Conservation (phyloP, 2,113 vertebrate genomes). For the Sakesphorus luctuosus region DNA sequence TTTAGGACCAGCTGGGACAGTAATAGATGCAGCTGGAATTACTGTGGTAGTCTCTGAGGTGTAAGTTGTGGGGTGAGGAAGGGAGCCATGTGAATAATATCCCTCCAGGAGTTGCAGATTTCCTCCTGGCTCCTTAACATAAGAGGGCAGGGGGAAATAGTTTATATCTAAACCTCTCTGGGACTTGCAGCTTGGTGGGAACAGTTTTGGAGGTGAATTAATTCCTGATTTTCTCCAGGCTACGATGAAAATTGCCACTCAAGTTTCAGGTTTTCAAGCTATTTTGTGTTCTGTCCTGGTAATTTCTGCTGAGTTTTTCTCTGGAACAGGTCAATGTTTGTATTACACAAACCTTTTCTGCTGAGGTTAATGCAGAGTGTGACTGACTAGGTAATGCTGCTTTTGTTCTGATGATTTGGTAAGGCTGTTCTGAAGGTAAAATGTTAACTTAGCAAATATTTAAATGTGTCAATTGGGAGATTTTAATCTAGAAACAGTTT, state of each 20-base stretch:
- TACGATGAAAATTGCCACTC: not conserved
- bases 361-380: not conserved
- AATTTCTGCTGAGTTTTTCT: not conserved
- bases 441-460: not conserved
- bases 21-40: not conserved
- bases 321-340: not conserved
- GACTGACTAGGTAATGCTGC: not conserved
- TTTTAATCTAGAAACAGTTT: conserved; percentile 12
- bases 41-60: not conserved
- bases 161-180: not conserved
- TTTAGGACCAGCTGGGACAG: not conserved
- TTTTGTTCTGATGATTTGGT: not conserved
- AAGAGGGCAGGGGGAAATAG: not conserved
- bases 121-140: not conserved
- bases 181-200: not conserved
- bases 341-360: not conserved
- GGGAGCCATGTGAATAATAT: accelerated
- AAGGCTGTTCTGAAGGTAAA: not conserved
- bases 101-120: not conserved
- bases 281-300: not conserved
- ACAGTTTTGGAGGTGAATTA: not conserved
- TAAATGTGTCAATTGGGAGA: not conserved
- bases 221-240: not conserved
- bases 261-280: not conserved
- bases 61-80: not conserved